Evolutionary conservation across 2,888 invertebrate genomes (phyloP).

Genomic region (Siphonodentalium dalli): DNA sequence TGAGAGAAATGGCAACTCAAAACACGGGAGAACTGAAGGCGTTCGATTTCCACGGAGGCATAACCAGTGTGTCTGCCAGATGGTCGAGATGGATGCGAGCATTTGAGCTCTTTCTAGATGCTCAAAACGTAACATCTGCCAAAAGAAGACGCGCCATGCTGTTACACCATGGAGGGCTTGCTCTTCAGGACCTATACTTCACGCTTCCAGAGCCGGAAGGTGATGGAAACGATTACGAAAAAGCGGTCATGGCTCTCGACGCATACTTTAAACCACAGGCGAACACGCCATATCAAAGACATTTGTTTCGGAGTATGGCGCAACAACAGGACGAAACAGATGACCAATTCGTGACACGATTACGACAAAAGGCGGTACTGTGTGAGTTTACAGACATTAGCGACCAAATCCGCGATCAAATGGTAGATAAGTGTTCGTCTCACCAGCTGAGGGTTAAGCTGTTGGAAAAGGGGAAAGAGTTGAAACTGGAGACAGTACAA

Average conservation of each 20-base stretch:
- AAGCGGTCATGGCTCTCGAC: slow-evolving; percentile 10
- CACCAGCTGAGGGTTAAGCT: too few relatives aligned
- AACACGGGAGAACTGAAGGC: too few relatives aligned
- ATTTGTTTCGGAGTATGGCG: slow-evolving; percentile 14
- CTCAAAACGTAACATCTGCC: slow-evolving; percentile 12
- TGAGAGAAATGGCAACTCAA: too few relatives aligned
- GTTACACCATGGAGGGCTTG: slow-evolving; percentile 26
- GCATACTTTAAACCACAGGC: slow-evolving; percentile 14
- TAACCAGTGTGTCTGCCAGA: too few relatives aligned
- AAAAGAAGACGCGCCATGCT: slow-evolving; percentile 18
- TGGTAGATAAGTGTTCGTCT: slow-evolving; percentile 30
- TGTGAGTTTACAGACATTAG: slow-evolving; percentile 26
- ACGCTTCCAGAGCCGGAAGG: slow-evolving; percentile 1
- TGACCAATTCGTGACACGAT: slow-evolving; percentile 23
- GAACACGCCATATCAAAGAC: slow-evolving; percentile 23
- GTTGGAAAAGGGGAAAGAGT: too few relatives aligned
- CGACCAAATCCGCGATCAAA: slow-evolving; percentile 25
- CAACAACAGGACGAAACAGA: slow-evolving; percentile 18
- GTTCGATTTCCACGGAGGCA: too few relatives aligned
- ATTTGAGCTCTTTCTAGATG: slow-evolving; percentile 21
- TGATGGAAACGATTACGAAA: slow-evolving; percentile 4
- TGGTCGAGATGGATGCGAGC: slow-evolving; percentile 23
- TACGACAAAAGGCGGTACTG: slow-evolving; percentile 15
- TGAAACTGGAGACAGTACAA: too few relatives aligned
- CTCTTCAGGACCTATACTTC: slow-evolving; percentile 19